Conservation (phyloP, 2,888 invertebrate species). For the Hypercompe scribonia region DNA sequence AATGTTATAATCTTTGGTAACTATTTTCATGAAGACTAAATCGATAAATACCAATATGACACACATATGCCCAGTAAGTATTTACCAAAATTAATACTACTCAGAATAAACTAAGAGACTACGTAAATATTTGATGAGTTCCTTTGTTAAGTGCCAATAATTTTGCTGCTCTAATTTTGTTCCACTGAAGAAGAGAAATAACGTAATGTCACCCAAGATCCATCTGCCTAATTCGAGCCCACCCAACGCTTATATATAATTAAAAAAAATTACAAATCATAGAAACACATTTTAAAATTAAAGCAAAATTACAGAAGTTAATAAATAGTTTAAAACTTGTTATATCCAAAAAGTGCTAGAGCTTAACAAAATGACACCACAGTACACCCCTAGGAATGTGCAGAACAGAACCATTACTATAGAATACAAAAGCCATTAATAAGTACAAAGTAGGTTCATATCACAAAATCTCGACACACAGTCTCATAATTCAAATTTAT, state of each 20-base stretch:
- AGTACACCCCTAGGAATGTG: background rate
- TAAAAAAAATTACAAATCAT: too few species aligned
- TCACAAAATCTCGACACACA: background rate
- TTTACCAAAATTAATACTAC: background rate
- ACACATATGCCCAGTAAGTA: too few species aligned
- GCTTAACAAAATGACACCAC: background rate
- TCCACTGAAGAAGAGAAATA: background rate
- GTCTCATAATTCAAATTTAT: background rate
- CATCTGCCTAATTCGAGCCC: too few species aligned
- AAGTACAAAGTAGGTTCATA: background rate
- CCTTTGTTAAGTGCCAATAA: conserved; percentile 19
- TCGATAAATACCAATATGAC: too few species aligned
- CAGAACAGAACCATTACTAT: background rate
- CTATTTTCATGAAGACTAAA: too few species aligned
- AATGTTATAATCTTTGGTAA: too few species aligned
- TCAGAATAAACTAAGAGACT: conserved; percentile 6
- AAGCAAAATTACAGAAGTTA: too few species aligned
- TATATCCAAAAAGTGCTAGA: too few species aligned
- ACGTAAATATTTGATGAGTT: conserved; percentile 17
- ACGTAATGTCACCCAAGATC: background rate
- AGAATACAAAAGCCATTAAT: background rate
- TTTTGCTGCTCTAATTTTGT: conserved; percentile 4
- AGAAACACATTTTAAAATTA: too few species aligned
- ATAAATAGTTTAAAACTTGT: too few species aligned
- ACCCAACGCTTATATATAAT: too few species aligned